A percentile compares a stretch with the other conserved stretches of the same genome.
phyloP scores from a whole-genome alignment of 2,888 invertebrate species.

The Monopis laevigella region DNA sequence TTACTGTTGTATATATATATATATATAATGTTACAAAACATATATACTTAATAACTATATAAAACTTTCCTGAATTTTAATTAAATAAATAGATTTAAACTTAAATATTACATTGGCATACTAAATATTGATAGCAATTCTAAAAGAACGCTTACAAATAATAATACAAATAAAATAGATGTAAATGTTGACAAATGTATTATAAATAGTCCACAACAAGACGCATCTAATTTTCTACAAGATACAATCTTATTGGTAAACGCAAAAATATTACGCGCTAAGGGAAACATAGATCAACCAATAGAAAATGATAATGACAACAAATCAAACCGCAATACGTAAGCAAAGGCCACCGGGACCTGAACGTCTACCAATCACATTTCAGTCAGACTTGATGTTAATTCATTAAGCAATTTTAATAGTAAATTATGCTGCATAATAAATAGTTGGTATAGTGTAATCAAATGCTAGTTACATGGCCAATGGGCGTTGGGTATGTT shows the following conservation, averaged over 20 bases:
- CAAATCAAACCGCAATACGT: slow-evolving; percentile 3
- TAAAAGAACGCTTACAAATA: too few relatives aligned
- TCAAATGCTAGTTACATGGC: slow-evolving; percentile 3
- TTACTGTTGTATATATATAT: too few relatives aligned
- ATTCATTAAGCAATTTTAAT: slow-evolving; percentile 10
- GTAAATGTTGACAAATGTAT: not conserved
- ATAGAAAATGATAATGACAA: not conserved
- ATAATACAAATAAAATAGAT: not conserved
- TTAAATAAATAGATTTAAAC: too few relatives aligned
- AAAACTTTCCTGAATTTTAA: too few relatives aligned
- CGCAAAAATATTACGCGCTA: slow-evolving; percentile 1
- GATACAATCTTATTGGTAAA: not conserved
- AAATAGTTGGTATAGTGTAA: slow-evolving; percentile 8
- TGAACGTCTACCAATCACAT: slow-evolving; percentile 3
- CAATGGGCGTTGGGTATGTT: slow-evolving; percentile 8
- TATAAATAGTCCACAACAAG: too few relatives aligned
- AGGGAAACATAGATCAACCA: slow-evolving; percentile 4
- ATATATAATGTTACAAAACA: too few relatives aligned
- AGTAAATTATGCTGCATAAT: slow-evolving; percentile 9
- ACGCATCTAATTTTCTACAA: too few relatives aligned
- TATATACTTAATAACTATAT: too few relatives aligned
- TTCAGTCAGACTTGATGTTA: slow-evolving; percentile 5
- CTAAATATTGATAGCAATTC: too few relatives aligned
- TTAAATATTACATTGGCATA: too few relatives aligned
- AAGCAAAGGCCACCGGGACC: not conserved